Conservation (phyloP, 1,140 invertebrate genomes). For the Oedothorax gibbosus region DNA sequence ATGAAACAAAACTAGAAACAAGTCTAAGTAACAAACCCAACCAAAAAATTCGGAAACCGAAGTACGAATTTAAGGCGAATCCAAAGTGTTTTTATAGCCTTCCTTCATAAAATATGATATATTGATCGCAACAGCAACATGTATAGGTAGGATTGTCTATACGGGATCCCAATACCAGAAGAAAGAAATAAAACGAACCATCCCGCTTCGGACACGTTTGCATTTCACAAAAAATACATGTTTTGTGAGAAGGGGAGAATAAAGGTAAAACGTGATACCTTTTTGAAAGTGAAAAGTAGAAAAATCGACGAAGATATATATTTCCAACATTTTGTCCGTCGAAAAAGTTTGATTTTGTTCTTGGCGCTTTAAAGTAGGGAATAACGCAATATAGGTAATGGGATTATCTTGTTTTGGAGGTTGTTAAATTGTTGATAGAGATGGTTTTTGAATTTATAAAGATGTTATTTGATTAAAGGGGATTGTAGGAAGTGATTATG, state of each 20-base stretch:
- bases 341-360: constrained; percentile 3
- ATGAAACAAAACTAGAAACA: not conserved
- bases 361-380: constrained; percentile 8
- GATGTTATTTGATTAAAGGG: no score
- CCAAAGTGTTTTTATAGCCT: constrained; percentile 54
- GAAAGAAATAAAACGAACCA: constrained; percentile 18
- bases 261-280: constrained; percentile 40
- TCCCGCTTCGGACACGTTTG: constrained; percentile 33
- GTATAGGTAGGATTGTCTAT: constrained; percentile 48
- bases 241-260: constrained; percentile 22
- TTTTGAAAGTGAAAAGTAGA: constrained; percentile 24
- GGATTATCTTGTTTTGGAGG: not conserved
- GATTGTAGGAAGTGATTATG: no score
- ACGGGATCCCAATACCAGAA: constrained; percentile 12
- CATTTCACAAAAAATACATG: constrained; percentile 51
- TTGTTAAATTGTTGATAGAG: no score
- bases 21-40: no score
- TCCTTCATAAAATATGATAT: constrained; percentile 52
- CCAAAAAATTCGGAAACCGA: not conserved
- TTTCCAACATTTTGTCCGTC: no score
- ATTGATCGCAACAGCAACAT: constrained; percentile 53
- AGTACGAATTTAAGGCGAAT: constrained; percentile 52
- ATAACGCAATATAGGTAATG: constrained; percentile 10
- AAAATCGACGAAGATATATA: not conserved
- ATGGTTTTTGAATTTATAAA: no score